These are phyloP conservation scores for Microtus californicus DNA, from an alignment of 2,797 vertebrate genomes.

Conservation along the genomic window DNA sequence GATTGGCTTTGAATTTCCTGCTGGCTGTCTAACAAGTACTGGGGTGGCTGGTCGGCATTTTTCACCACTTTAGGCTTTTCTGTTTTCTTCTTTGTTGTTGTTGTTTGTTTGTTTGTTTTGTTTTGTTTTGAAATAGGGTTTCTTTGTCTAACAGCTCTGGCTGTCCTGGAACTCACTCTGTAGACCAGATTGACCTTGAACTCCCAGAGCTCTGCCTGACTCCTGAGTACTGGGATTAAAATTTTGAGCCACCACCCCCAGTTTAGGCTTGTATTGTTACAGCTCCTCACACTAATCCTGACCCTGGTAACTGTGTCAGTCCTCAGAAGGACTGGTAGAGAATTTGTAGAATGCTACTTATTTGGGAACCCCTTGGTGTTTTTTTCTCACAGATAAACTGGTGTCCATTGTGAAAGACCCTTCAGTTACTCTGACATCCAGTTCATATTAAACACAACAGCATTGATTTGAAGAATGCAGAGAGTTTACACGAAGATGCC, in stretches of 20 bases:
- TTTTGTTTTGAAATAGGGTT: background rate
- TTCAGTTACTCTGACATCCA: background rate
- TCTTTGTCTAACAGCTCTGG: background rate
- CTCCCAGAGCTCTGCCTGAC: background rate
- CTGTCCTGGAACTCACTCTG: background rate
- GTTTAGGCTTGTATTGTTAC: background rate
- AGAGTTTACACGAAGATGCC: background rate
- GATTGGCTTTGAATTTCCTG: background rate
- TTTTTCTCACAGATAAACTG: background rate
- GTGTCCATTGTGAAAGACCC: background rate
- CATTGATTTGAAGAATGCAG: slow-evolving; percentile 16
- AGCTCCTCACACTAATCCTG: background rate
- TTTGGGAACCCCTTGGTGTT: background rate
- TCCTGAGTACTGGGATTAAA: background rate
- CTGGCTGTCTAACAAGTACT: background rate
- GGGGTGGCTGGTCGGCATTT: background rate
- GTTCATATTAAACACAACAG: background rate
- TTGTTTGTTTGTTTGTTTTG: too few species aligned
- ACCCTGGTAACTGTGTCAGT: background rate
- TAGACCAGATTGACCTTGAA: background rate
- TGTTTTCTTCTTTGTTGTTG: background rate
- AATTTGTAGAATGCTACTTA: background rate
- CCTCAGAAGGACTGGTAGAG: background rate
- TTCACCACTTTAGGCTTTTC: background rate
- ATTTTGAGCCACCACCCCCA: background rate